Base-by-base conservation (phyloP, 2,797 vertebrate genomes). In the Enteromius anoplus region DNA sequence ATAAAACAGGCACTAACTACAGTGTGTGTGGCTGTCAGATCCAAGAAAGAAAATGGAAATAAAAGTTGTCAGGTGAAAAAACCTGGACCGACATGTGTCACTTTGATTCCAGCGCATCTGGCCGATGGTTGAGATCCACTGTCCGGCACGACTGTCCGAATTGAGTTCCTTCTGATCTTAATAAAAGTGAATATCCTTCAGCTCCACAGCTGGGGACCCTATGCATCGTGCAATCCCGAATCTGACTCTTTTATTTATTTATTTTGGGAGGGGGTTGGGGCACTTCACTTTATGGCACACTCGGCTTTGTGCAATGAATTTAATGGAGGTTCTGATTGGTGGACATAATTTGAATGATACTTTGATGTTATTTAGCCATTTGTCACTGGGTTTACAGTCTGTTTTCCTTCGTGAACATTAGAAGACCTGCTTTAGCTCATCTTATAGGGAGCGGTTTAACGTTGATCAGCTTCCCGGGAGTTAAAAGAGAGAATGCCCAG, bases 1-100 rank as follows among this genome's bases (percentile, higher is more conserved):
- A 14, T 0, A 1, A 47, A 64, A 86, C 75, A 76, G 76, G 81
- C 84, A 85, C 62, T 83, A 86, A 86, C 84, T 64, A 68, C 77
- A 85, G 80, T 87, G 88, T 88, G 85, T 86, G 86, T 83, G 58
- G 55, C 85, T 91, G 88, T 91, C 90, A 90, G 86, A 85, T 72
- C 86, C 68, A 66, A 88, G 87, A 86, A 84, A 89, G 83, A 82
- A 88, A 84, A 81, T 77, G 87, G 76, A 85, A 85, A 89, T 85
- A 85, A 78, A 88, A 88, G 88, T 88, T 90, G 91, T 92, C 91
- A 90, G 91, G 91, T 93, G 91, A 92, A 89, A 82, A 89, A 91
- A 93, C 90, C 88, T 88, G 85, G 75, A 86, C 89, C 77, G 92
- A 93, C 93, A 93, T 91, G 88, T 93, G 93, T 93, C 92, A 91